Conservation (phyloP, 2,888 invertebrate genomes). For the Marasmarcha lunaedactyla region DNA sequence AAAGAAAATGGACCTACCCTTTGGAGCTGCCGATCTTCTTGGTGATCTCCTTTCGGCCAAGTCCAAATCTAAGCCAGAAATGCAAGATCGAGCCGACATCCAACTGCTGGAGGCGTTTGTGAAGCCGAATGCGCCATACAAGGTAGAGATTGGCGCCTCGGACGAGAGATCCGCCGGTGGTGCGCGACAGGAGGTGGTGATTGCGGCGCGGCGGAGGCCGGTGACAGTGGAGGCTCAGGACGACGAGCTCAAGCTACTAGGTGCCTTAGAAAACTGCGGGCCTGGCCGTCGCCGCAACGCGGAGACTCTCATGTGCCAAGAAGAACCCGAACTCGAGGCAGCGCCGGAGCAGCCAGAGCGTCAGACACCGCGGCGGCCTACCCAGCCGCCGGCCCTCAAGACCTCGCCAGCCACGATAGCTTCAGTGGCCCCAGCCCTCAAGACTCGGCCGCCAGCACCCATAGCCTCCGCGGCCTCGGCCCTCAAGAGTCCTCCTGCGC, state of each 20-base stretch:
- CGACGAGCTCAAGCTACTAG: slow-evolving; percentile 69
- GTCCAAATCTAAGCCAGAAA: slow-evolving; percentile 16
- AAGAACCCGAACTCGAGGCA: slow-evolving; percentile 10
- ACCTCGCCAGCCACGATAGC: too few relatives aligned
- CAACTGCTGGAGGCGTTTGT: slow-evolving; percentile 65
- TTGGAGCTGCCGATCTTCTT: slow-evolving; percentile 12
- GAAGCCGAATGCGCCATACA: slow-evolving; percentile 77
- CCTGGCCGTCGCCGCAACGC: slow-evolving; percentile 77
- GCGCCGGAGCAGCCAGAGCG: too few relatives aligned
- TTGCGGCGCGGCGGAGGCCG: slow-evolving; percentile 36
- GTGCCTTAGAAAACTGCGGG: slow-evolving; percentile 80
- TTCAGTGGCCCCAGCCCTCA: too few relatives aligned
- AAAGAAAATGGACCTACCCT: slow-evolving; percentile 23
- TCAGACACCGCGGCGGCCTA: too few relatives aligned
- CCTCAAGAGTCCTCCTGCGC: too few relatives aligned
- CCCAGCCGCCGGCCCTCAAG: too few relatives aligned
- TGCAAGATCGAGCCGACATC: slow-evolving; percentile 56
- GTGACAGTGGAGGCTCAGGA: slow-evolving; percentile 25
- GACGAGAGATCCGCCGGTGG: slow-evolving; percentile 27
- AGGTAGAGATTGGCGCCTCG: slow-evolving; percentile 69
- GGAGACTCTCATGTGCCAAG: slow-evolving; percentile 72
- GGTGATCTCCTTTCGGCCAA: slow-evolving; percentile 23
- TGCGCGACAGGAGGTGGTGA: slow-evolving; percentile 46
- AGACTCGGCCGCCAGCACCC: too few relatives aligned
- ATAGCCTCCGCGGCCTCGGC: too few relatives aligned